Base-by-base conservation (phyloP, 2,888 invertebrate genomes). In the Bombylius discolor region DNA sequence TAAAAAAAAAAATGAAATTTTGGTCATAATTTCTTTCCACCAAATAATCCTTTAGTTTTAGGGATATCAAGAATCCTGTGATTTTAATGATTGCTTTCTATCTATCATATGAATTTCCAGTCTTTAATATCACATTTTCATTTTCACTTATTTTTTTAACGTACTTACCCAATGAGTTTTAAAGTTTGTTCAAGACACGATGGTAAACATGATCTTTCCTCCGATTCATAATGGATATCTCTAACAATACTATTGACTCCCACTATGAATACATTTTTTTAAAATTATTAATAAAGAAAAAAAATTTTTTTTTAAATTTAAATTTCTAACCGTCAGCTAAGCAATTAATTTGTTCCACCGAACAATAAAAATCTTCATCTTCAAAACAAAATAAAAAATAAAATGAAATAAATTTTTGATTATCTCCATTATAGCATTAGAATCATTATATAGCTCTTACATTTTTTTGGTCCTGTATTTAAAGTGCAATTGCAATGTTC, bases 401-500 rank as follows among this genome's bases (percentile, higher is more conserved):
- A 9, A n/a, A 39, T 5, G 11, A 42, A n/a, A 8, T 14, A 12
- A 8, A 5, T 39, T 50, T 34, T 39, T 9, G 11, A 39, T n/a
- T 23, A 23, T 23, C 23, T 23, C 23, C 3, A 23, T 1, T 23
- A 23, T 3, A 23, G 23, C 23, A 23, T 23, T 23, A 23, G 23
- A 23, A n/a, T n/a, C n/a, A 47, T 8, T 14, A 31, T 36, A 13
- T 34, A 62, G 14, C 31, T 23, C 64, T 58, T 64, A 69, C 69
- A 64, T 52, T 55, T 55, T 54, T 59, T 44, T 4, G 63, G 58
- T 6, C 66, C 60, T 47, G 62, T 64, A 51, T 64, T 64, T 36
- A 68, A 55, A 2, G 70, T 68, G 52, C 70, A 70, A 56, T 70
- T 70, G 53, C 70, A 70, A 5, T 57, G 13, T 39, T 64, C 48